These are phyloP conservation scores for Entelurus aequoreus DNA, from an alignment of 2,113 vertebrate genomes.

Conservation along the genomic window DNA sequence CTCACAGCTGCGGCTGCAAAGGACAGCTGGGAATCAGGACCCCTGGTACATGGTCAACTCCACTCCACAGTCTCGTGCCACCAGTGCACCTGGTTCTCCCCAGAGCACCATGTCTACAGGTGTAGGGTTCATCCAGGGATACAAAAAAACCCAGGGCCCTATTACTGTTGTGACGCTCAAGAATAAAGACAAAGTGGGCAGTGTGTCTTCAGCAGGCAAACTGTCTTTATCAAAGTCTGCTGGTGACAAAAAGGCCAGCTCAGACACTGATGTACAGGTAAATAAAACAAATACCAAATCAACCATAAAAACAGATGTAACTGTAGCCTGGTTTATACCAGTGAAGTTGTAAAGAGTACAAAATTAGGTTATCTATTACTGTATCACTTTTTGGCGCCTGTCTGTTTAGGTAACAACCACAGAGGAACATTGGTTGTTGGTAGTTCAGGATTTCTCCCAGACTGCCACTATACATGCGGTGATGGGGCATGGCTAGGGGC, in stretches of 20 bases:
- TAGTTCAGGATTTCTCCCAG: too few species aligned
- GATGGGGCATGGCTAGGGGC: too few species aligned
- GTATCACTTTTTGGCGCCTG: too few species aligned
- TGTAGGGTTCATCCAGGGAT: constrained; percentile 41
- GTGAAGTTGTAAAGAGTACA: background rate
- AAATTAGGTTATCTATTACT: background rate
- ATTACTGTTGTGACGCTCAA: constrained; percentile 60
- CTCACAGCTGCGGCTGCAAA: constrained; percentile 76
- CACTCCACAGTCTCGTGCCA: constrained; percentile 29
- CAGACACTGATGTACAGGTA: constrained; percentile 66
- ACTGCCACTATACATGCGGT: too few species aligned
- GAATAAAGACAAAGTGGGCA: constrained; percentile 36
- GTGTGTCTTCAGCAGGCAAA: constrained; percentile 28
- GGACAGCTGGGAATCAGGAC: constrained; percentile 47
- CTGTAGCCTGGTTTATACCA: background rate
- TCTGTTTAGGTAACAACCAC: too few species aligned
- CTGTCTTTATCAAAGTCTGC: constrained; percentile 41
- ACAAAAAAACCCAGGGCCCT: constrained; percentile 41
- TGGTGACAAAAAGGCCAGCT: constrained; percentile 29
- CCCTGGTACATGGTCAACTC: constrained; percentile 44
- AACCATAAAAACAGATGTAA: background rate
- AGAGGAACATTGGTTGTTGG: too few species aligned
- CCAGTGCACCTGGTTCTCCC: constrained; percentile 64
- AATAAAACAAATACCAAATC: background rate
- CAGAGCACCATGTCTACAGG: constrained; percentile 52